phyloP scores from a whole-genome alignment of 2,113 vertebrate species.

The Cynocephalus volans region DNA sequence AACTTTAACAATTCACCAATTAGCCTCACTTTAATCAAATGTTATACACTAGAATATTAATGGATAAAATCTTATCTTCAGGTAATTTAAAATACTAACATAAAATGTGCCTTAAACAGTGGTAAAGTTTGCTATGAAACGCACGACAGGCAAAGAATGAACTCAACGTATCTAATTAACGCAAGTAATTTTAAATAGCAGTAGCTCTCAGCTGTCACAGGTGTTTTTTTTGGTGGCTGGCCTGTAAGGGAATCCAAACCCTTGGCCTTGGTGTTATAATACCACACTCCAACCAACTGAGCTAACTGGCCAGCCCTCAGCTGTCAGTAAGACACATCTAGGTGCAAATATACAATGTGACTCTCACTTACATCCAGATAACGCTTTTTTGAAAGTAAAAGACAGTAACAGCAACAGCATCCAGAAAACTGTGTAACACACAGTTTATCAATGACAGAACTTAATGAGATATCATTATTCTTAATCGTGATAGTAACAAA shows the following conservation, averaged over 20 bases:
- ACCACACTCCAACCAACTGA: too few relatives aligned
- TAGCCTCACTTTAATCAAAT: neutral
- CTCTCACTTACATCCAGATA: neutral
- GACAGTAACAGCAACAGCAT: neutral
- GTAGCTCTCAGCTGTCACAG: neutral
- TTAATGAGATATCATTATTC: neutral
- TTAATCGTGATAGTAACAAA: neutral
- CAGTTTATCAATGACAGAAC: neutral
- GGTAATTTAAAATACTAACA: neutral
- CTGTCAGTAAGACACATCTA: neutral
- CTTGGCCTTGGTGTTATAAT: too few relatives aligned
- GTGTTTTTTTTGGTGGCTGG: too few relatives aligned
- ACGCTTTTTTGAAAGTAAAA: neutral
- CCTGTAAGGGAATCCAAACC: too few relatives aligned
- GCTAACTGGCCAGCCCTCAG: neutral
- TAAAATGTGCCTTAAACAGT: neutral
- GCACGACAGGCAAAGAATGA: neutral
- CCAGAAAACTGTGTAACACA: neutral
- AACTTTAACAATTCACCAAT: neutral
- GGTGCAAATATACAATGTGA: neutral
- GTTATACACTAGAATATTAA: neutral
- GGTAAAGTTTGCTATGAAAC: neutral
- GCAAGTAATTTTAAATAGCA: neutral
- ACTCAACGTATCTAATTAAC: neutral
- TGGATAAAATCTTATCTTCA: neutral